Evolutionary conservation across 92 coral and sea anemone species (phyloP).

Genomic region (Palythoa heliodiscus): DNA sequence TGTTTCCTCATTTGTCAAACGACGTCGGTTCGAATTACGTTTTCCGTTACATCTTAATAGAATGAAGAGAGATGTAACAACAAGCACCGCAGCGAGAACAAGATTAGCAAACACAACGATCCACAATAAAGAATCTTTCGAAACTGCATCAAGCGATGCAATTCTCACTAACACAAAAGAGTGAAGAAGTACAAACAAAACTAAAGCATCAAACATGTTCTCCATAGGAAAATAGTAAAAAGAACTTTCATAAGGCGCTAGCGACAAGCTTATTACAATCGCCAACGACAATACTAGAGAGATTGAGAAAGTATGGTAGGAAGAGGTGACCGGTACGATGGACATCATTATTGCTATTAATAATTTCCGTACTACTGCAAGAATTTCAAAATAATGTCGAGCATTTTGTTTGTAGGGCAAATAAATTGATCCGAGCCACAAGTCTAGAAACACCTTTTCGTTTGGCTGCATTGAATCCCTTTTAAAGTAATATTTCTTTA

Average conservation of each 20-base stretch:
- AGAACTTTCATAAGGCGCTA: constrained; percentile 46
- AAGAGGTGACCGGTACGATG: constrained; percentile 50
- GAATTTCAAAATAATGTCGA: constrained; percentile 53
- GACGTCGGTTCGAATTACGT: not conserved
- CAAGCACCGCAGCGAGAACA: constrained; percentile 14
- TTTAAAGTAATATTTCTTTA: constrained; percentile 42
- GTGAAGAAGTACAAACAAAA: constrained; percentile 53
- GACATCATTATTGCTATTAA: constrained; percentile 57
- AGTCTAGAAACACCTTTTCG: constrained; percentile 46
- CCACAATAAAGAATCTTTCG: constrained; percentile 37
- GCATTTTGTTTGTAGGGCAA: constrained; percentile 57
- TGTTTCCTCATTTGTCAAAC: not conserved
- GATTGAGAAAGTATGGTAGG: constrained; percentile 54
- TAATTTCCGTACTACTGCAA: constrained; percentile 56
- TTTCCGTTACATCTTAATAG: not conserved
- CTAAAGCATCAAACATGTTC: constrained; percentile 52
- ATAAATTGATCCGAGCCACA: constrained; percentile 66
- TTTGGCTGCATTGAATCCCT: constrained; percentile 42
- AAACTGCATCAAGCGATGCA: constrained; percentile 46
- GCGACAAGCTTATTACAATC: constrained; percentile 24
- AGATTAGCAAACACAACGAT: constrained; percentile 48
- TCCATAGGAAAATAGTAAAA: constrained; percentile 24
- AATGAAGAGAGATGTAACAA: constrained; percentile 13
- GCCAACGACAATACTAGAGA: constrained; percentile 52
- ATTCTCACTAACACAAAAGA: constrained; percentile 60